Conservation (phyloP, 2,888 invertebrate genomes). For the Tiliacea citrago region DNA sequence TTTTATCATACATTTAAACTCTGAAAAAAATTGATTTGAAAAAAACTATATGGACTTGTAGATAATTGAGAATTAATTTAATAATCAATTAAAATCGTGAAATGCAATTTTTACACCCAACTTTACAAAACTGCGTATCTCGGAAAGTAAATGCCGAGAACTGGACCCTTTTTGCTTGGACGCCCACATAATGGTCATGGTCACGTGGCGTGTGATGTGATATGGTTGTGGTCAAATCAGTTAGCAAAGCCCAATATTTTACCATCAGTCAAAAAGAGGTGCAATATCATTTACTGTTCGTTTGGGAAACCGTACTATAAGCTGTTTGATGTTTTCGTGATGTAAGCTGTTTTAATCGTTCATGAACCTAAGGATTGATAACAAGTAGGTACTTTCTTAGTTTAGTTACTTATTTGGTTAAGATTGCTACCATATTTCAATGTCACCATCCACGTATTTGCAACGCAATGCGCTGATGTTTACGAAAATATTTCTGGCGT, state of each 20-base stretch:
- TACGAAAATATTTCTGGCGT: neutral
- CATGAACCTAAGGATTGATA: slow-evolving; percentile 21
- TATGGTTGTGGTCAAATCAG: no score
- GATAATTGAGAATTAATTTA: no score
- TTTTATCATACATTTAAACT: no score
- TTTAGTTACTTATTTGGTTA: neutral
- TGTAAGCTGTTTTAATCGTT: slow-evolving; percentile 31
- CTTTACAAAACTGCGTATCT: no score
- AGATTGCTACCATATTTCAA: neutral
- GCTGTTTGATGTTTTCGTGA: slow-evolving; percentile 22
- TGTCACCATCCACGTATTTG: neutral
- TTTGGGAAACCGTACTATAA: slow-evolving; percentile 30
- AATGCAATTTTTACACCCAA: no score
- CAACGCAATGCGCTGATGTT: no score
- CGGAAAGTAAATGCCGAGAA: no score
- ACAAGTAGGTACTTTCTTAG: neutral
- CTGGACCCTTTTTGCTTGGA: no score
- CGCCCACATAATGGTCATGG: no score
- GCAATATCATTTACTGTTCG: slow-evolving; percentile 1
- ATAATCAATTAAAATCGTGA: no score
- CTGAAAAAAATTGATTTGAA: no score
- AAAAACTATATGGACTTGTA: no score
- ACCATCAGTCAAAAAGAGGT: neutral
- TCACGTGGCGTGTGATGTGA: neutral
- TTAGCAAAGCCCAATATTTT: neutral